Conservation (phyloP, 2,797 vertebrate genomes). For the Thaleichthys pacificus region DNA sequence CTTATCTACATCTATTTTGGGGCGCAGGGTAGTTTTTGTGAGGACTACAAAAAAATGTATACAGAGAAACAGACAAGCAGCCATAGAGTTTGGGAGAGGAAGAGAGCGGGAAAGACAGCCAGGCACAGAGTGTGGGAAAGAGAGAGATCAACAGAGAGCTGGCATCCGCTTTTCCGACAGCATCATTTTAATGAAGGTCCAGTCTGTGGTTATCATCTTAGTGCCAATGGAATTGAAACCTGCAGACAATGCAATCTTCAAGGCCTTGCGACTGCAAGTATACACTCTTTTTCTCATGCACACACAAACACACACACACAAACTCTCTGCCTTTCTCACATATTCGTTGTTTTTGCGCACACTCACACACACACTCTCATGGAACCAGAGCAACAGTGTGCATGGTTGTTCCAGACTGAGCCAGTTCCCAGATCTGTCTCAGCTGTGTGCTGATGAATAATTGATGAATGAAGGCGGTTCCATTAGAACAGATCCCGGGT, state of each 20-base stretch:
- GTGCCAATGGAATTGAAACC: conserved; percentile 4
- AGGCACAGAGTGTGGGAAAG: not conserved
- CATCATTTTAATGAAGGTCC: not conserved
- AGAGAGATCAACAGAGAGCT: not conserved
- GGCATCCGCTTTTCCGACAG: not conserved
- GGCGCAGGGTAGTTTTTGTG: not conserved
- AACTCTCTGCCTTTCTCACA: not conserved
- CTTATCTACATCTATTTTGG: not conserved
- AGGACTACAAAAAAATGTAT: not conserved
- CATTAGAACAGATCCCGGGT: conserved; percentile 22
- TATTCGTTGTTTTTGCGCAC: not conserved
- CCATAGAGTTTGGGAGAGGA: not conserved
- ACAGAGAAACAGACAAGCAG: not conserved
- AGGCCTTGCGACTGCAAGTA: not conserved
- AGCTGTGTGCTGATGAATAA: conserved; percentile 46
- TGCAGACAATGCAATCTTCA: not conserved
- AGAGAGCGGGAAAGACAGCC: not conserved
- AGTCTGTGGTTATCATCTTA: not conserved
- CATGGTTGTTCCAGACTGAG: not conserved
- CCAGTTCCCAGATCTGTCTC: not conserved
- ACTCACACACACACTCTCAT: not conserved
- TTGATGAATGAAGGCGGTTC: conserved; percentile 36
- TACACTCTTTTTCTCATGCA: not conserved
- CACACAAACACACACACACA: conserved; percentile 7
- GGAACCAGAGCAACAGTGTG: conserved; percentile 2